Evolutionary conservation across 2,113 vertebrate species (phyloP).

Genomic region (Turdus rufiventris): DNA sequence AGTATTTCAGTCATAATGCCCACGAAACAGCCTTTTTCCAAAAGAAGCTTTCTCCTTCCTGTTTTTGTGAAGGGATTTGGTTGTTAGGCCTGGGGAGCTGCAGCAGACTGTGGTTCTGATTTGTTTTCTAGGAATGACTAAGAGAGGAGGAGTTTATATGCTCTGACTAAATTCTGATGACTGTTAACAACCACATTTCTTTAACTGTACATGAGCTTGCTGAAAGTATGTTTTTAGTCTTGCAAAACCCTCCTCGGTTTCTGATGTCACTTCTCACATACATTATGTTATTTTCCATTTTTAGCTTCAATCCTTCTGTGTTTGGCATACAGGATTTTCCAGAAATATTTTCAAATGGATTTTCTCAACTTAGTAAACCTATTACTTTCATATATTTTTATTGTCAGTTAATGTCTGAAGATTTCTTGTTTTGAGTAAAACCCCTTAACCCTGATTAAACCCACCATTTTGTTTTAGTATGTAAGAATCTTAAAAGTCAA

Average conservation of each 20-base stretch:
- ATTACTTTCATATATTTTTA: background rate
- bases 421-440: background rate
- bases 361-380: background rate
- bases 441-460: background rate
- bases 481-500: background rate
- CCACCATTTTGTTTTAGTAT: background rate
- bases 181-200: background rate
- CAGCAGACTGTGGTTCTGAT: background rate
- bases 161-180: background rate
- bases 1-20: background rate
- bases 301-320: background rate
- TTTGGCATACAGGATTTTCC: background rate
- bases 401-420: background rate
- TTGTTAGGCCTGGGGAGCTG: background rate
- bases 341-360: background rate
- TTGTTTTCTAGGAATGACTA: constrained; percentile 61
- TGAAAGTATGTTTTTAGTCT: constrained; percentile 1
- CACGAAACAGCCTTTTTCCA: background rate
- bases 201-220: constrained; percentile 6
- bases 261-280: background rate
- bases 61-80: constrained; percentile 2
- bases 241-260: background rate
- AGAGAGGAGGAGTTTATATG: background rate
- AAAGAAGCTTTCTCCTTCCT: constrained; percentile 13
- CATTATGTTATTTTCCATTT: constrained; percentile 13